A percentile compares a stretch with the other conserved stretches of the same genome.
Conservation (phyloP, 2,113 vertebrate genomes). For the Heterotis niloticus region DNA sequence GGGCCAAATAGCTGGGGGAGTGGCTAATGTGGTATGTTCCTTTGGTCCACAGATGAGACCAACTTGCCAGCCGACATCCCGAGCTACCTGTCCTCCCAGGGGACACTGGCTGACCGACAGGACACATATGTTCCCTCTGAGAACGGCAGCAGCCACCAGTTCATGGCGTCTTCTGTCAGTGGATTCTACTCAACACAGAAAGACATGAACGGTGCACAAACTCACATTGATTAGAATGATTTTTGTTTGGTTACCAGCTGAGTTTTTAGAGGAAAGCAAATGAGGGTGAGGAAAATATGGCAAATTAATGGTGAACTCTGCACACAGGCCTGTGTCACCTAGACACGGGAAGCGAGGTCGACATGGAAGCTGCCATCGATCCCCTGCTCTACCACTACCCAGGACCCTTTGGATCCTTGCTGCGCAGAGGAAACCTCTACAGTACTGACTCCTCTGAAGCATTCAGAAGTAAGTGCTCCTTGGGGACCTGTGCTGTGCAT, state of each 20-base stretch:
- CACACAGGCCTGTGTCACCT: constrained; percentile 75
- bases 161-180: constrained; percentile 71
- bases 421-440: constrained; percentile 70
- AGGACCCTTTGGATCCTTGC: constrained; percentile 69
- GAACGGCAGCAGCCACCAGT: constrained; percentile 86
- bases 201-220: constrained; percentile 72
- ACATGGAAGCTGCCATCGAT: constrained; percentile 77
- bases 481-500: background rate
- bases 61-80: constrained; percentile 92
- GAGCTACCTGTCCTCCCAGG: constrained; percentile 92
- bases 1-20: too few relatives aligned
- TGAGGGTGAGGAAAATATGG: background rate
- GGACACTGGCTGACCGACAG: constrained; percentile 86
- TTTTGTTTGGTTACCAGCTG: background rate
- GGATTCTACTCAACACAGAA: constrained; percentile 83
- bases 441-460: constrained; percentile 61
- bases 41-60: constrained; percentile 78
- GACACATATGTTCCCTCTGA: constrained; percentile 86
- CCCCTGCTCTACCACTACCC: constrained; percentile 81
- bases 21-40: too few relatives aligned
- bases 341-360: constrained; percentile 81
- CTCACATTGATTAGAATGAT: background rate
- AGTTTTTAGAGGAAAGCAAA: background rate
- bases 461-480: constrained; percentile 49
- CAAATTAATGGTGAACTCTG: constrained; percentile 15